A percentile compares a stretch with the other conserved stretches of the same genome.
These are phyloP conservation scores for Vombatus ursinus DNA, from an alignment of 2,113 vertebrate species.

Conservation along the genomic window DNA sequence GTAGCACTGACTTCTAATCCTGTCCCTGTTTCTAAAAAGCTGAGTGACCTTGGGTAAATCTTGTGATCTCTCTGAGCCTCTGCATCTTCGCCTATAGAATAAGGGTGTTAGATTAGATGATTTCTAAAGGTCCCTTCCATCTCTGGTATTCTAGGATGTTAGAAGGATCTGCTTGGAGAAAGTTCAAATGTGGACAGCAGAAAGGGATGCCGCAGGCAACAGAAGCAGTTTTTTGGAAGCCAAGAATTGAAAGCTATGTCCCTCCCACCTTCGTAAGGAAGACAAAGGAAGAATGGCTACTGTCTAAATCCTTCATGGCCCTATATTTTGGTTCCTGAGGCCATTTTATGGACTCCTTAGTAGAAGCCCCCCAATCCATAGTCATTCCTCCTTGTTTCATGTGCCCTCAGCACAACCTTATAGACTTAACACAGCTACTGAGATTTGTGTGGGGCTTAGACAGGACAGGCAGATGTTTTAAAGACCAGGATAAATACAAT, in stretches of 20 bases:
- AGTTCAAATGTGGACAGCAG: background rate
- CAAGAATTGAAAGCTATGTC: rapidly evolving
- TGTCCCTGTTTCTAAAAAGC: background rate
- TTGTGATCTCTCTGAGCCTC: background rate
- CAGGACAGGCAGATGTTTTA: background rate
- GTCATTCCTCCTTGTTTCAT: background rate
- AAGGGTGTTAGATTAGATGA: background rate
- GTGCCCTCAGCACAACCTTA: background rate
- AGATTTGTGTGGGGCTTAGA: background rate
- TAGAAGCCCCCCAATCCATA: background rate
- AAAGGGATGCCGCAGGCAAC: background rate
- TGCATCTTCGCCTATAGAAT: background rate
- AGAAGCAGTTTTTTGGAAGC: background rate
- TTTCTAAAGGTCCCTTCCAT: background rate
- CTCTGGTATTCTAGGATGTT: background rate
- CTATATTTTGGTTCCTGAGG: background rate
- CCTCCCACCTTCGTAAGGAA: rapidly evolving
- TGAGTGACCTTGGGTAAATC: background rate
- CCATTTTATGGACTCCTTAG: conserved; percentile 1
- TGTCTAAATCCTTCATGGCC: rapidly evolving
- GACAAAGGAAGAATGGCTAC: too few relatives aligned
- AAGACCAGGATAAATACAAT: conserved; percentile 17
- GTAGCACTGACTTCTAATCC: background rate
- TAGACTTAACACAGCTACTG: background rate
- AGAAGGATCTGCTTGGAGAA: background rate